These are phyloP conservation scores for Drosophila setifemur DNA, from an alignment of 1,140 invertebrate genomes.

Conservation along the genomic window DNA sequence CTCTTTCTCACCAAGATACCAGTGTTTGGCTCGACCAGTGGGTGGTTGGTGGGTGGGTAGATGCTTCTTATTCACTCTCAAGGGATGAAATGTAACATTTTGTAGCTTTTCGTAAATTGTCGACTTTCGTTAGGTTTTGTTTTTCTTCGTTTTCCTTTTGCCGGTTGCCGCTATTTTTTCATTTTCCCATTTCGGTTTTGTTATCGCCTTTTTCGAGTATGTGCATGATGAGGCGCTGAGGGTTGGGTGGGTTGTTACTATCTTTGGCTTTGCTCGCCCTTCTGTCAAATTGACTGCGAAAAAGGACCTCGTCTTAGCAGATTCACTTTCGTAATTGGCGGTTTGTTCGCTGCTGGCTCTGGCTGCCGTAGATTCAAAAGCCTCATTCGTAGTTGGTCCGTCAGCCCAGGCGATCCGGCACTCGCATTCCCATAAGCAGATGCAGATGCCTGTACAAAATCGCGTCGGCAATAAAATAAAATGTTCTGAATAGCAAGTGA, in stretches of 20 bases:
- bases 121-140: slow-evolving; percentile 73
- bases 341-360: slow-evolving; percentile 68
- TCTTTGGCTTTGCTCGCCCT: slow-evolving; percentile 73
- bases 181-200: slow-evolving; percentile 37
- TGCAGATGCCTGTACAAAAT: slow-evolving; percentile 9
- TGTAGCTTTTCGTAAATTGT: slow-evolving; percentile 81
- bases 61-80: slow-evolving; percentile 41
- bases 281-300: slow-evolving; percentile 82
- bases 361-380: slow-evolving; percentile 47
- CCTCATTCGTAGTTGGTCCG: slow-evolving; percentile 77
- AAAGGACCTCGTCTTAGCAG: slow-evolving; percentile 81
- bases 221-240: slow-evolving; percentile 22
- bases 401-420: slow-evolving; percentile 71
- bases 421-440: slow-evolving; percentile 35
- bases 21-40: background rate
- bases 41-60: slow-evolving; percentile 11
- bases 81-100: slow-evolving; percentile 80
- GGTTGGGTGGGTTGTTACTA: slow-evolving; percentile 23
- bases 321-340: slow-evolving; percentile 82
- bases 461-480: slow-evolving; percentile 62
- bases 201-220: slow-evolving; percentile 14
- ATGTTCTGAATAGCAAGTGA: background rate
- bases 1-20: background rate
- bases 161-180: slow-evolving; percentile 20
- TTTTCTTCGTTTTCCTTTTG: slow-evolving; percentile 70